Evolutionary conservation across 2,113 vertebrate species (phyloP), one percentile per base, ranked within the genome.

Genomic region (Thryonomys swinderianus): DNA sequence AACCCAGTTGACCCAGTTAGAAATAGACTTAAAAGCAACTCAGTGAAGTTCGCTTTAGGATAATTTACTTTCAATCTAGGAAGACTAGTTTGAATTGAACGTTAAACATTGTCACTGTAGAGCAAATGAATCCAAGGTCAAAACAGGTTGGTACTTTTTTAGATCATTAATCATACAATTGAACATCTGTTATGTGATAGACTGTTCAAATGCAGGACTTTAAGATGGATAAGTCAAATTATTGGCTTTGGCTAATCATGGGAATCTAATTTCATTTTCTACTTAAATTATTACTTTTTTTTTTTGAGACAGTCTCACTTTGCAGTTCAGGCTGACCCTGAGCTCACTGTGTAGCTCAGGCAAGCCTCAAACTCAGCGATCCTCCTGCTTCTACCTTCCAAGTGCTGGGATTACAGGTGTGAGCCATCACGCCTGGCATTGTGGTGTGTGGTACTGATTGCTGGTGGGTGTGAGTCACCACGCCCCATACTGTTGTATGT

Each of bases 21-120:
- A 94, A 93, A 42, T 32, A 21, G 17, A 34, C 57, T 91, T 1
- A 76, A 93, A 81, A 67, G 17, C 34, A 90, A 9, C 64, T 45
- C 82, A 67, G 25, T 93, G n/a, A 88, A 87, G 14, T 92, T 85
- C 37, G 30, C 73, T 95, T 67, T 92, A 89, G 27, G 37, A 62
- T 3, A 85, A 16, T 90, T 94, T 20, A 81, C 55, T 89, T 95
- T 80, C 10, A 85, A 3, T 78, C n/a, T 32, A 25, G 66, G 53
- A 55, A 25, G 3, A 27, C 85, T 85, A 85, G 55, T 40, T 87
- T 93, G 76, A 92, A 83, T 95, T 95, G 82, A 61, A 85, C 42
- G 23, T 94, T 95, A 81, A 73, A 13, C 74, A 85, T 48, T 87
- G 78, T 92, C 61, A 59, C 40, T 76, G 2, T 87, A 40, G 78